Percentiles rank a stretch among this genome's conserved stretches.
Conservation (phyloP, 2,888 invertebrate species). For the Isoperla grammatica region DNA sequence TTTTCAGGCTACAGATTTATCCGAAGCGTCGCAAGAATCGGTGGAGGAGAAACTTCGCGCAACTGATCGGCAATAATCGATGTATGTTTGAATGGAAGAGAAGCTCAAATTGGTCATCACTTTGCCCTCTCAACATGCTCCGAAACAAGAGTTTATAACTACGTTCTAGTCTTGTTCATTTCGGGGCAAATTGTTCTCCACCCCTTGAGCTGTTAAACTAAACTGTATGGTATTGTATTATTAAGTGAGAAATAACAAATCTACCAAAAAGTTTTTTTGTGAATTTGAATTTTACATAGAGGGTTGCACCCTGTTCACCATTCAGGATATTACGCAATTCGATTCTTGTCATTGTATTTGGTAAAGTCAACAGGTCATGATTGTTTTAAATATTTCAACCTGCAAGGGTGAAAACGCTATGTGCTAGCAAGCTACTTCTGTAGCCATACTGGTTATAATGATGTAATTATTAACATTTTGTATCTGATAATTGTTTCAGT, state of each 20-base stretch:
- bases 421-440: slow-evolving; percentile 13
- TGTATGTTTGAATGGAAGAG: slow-evolving; percentile 1
- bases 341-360: slow-evolving; percentile 24
- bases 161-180: slow-evolving; percentile 25
- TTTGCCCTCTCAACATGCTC: slow-evolving; percentile 23
- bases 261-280: slow-evolving; percentile 20
- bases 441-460: slow-evolving; percentile 23
- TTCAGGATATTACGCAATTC: slow-evolving; percentile 23
- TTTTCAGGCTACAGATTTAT: slow-evolving; percentile 89
- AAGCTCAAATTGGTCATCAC: slow-evolving; percentile 20
- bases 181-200: slow-evolving; percentile 25
- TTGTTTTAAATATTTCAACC: slow-evolving; percentile 5
- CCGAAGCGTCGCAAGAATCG: slow-evolving; percentile 89
- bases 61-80: slow-evolving; percentile 78
- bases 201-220: slow-evolving; percentile 18
- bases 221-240: slow-evolving; percentile 28
- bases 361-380: slow-evolving; percentile 13
- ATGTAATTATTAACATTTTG: slow-evolving; percentile 21
- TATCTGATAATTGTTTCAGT: slow-evolving; percentile 27
- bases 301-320: slow-evolving; percentile 11
- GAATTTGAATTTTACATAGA: slow-evolving; percentile 17
- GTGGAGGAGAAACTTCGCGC: slow-evolving; percentile 92
- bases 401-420: slow-evolving; percentile 12
- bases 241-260: slow-evolving; percentile 26
- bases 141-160: slow-evolving; percentile 18